Percentiles rank a stretch among this genome's conserved stretches.
These are phyloP conservation scores for Aradophagus sp. DNA, from an alignment of 1,140 invertebrate species.

Conservation along the genomic window DNA sequence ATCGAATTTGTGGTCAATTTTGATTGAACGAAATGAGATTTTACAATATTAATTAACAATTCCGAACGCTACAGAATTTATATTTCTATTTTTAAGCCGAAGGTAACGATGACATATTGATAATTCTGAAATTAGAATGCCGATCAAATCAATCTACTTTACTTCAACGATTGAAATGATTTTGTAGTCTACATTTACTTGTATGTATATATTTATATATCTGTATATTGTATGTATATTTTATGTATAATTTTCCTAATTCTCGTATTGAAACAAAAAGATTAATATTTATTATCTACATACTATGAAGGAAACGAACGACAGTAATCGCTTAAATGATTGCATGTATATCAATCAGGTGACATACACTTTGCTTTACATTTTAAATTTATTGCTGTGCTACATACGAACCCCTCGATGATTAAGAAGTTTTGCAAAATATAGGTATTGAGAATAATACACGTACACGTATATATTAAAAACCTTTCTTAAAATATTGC, in stretches of 20 bases:
- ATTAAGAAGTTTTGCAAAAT: constrained; percentile 59
- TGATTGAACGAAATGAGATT: background rate
- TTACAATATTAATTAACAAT: too few relatives aligned
- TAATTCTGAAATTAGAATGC: too few relatives aligned
- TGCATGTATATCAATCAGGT: constrained; percentile 47
- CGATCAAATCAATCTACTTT: too few relatives aligned
- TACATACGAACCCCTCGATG: constrained; percentile 64
- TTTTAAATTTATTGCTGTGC: constrained; percentile 65
- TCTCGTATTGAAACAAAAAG: constrained; percentile 43
- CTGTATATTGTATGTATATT: constrained; percentile 48
- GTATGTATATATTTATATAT: too few relatives aligned
- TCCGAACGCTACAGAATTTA: too few relatives aligned
- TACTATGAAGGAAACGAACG: constrained; percentile 52
- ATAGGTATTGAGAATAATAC: constrained; percentile 43
- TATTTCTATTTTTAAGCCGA: too few relatives aligned
- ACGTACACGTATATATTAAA: constrained; percentile 26
- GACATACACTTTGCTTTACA: constrained; percentile 47
- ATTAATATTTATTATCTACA: constrained; percentile 49
- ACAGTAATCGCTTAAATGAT: constrained; percentile 50
- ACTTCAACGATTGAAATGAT: too few relatives aligned
- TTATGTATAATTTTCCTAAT: constrained; percentile 35
- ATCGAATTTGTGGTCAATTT: background rate
- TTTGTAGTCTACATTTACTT: constrained; percentile 34
- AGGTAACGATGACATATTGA: too few relatives aligned
- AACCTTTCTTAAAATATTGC: constrained; percentile 33